Conservation (phyloP, 2,797 vertebrate genomes). For the Morelia viridis region DNA sequence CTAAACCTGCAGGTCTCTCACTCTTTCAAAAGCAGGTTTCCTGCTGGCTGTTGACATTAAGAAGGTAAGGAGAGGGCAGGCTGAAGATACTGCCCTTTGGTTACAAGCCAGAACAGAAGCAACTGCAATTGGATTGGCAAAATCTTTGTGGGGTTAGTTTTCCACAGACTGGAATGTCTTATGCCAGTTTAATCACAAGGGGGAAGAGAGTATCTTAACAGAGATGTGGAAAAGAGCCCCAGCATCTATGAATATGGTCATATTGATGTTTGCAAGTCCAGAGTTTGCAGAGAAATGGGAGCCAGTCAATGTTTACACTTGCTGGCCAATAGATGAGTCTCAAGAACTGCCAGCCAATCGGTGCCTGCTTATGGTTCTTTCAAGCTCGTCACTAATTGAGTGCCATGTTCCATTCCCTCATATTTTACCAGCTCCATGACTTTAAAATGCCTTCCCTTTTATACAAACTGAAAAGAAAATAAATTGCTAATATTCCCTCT, state of each 20-base stretch:
- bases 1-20: not conserved
- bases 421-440: not conserved
- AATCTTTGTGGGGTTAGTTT: not conserved
- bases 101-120: not conserved
- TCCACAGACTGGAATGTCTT: not conserved
- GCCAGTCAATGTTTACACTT: not conserved
- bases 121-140: not conserved
- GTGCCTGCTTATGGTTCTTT: not conserved
- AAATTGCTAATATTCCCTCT: not conserved
- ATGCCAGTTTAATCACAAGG: not conserved
- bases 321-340: not conserved
- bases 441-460: not conserved
- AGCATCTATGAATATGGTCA: not conserved
- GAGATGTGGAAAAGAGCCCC: not conserved
- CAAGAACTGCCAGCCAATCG: not conserved
- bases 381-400: not conserved
- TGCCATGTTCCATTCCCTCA: not conserved
- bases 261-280: not conserved
- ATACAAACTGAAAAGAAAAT: not conserved
- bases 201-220: not conserved
- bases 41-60: not conserved
- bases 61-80: not conserved
- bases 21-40: not conserved
- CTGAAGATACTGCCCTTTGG: not conserved
- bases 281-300: not conserved